These are phyloP conservation scores for Pseudococcus longispinus DNA, from an alignment of 2,888 invertebrate species.

Conservation along the genomic window DNA sequence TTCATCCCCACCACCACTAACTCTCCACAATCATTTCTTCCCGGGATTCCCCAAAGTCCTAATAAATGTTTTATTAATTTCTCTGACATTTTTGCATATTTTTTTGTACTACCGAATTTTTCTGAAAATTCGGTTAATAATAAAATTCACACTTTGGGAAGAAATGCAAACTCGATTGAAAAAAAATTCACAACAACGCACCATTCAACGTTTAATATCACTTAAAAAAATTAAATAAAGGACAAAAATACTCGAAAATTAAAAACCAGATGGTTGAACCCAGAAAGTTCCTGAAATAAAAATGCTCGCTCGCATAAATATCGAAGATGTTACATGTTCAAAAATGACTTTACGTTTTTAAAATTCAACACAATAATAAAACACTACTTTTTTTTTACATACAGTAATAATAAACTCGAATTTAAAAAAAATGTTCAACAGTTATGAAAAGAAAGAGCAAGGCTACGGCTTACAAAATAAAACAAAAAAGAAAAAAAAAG, in stretches of 20 bases:
- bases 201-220: background rate
- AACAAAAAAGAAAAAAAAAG: background rate
- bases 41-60: no score
- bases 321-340: background rate
- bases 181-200: background rate
- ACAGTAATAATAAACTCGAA: background rate
- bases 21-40: no score
- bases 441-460: background rate
- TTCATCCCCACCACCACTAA: no score
- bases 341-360: background rate
- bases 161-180: no score
- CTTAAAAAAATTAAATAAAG: background rate
- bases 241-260: background rate
- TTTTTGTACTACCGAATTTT: no score
- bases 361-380: slow-evolving; percentile 2
- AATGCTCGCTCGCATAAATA: background rate
- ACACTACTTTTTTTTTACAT: background rate
- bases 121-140: no score
- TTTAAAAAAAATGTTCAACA: background rate
- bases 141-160: no score
- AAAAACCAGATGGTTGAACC: background rate
- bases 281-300: background rate
- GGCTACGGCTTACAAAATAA: background rate
- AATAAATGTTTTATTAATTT: no score
- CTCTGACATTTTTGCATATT: no score